Evolutionary conservation across 2,888 invertebrate genomes (phyloP), one percentile per base, ranked within the genome.

Genomic region (Uropetala carovei): DNA sequence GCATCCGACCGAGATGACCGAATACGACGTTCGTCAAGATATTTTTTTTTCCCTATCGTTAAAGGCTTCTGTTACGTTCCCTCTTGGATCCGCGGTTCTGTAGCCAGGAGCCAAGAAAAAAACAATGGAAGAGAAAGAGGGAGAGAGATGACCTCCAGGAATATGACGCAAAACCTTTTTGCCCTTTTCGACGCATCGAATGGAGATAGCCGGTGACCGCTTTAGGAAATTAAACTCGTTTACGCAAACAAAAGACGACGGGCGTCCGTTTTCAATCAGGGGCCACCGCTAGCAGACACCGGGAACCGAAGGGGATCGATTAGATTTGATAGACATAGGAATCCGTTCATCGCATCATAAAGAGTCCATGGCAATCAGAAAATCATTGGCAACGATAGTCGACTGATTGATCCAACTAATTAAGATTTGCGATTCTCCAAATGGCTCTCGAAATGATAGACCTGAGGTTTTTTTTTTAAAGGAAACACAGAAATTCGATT

Each of bases 171-270:
- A 43, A 43, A 43, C 43, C 43, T 43, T 43, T n/a, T 43, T 43
- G 43, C 43, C 3, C 5, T 43, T 43, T 43, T 5, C 5, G 43
- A 43, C 43, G 43, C 43, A 43, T 43, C 43, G 43, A 43, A 43
- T 3, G 43, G 43, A n/a, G n/a, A 43, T 43, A 43, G 22, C 27
- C 16, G 27, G 5, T 0, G 75, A 27, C 11, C 75, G 22, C 27
- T 27, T 13, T 75, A 75, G 75, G 75, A 75, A 75, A 75, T 75
- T 75, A 75, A 75, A 75, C 75, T 75, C 75, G 22, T 75, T 27
- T 75, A 75, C 27, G 22, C 27, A 75, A 75, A 75, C 75, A 75
- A 75, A 75, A 27, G 75, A 27, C 22, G 75, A 75, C 27, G 75
- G 75, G 22, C 27, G 75, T 75, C 13, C 11, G 75, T 27, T 75